These are phyloP conservation scores for Esox niger DNA, from an alignment of 2,113 vertebrate genomes.

Conservation along the genomic window DNA sequence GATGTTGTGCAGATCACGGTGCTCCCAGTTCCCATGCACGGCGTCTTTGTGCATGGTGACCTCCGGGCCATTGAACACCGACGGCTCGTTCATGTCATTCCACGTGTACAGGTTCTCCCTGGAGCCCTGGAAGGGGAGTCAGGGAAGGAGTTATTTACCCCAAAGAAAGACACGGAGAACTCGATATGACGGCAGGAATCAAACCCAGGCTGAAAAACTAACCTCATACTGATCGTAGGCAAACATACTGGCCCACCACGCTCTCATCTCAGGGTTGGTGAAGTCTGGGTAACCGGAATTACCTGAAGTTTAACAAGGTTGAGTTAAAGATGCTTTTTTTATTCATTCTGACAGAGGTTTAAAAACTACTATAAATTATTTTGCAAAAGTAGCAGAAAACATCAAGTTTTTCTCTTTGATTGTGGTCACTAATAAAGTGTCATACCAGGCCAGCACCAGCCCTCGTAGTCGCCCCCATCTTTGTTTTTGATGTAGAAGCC, in stretches of 20 bases:
- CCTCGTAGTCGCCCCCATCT: slow-evolving; percentile 88
- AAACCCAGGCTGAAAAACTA: slow-evolving; percentile 14
- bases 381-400: too few relatives aligned
- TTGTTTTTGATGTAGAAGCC: slow-evolving; percentile 85
- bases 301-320: slow-evolving; percentile 61
- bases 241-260: slow-evolving; percentile 89
- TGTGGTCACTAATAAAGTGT: background rate
- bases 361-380: too few relatives aligned
- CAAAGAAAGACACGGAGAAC: background rate
- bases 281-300: slow-evolving; percentile 88
- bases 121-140: slow-evolving; percentile 72
- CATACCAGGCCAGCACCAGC: slow-evolving; percentile 95
- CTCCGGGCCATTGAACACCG: slow-evolving; percentile 89
- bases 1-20: slow-evolving; percentile 87
- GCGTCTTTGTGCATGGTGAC: slow-evolving; percentile 93
- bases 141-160: background rate
- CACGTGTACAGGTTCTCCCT: slow-evolving; percentile 83
- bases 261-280: slow-evolving; percentile 78
- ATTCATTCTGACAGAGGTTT: too few relatives aligned
- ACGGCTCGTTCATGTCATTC: slow-evolving; percentile 95
- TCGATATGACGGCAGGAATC: too few relatives aligned
- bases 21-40: slow-evolving; percentile 82
- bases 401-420: background rate
- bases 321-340: too few relatives aligned
- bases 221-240: slow-evolving; percentile 87